Evolutionary conservation across 2,113 vertebrate species (phyloP), one percentile per base, ranked within the genome.

Genomic region (Petrocephalus microphthalmus): DNA sequence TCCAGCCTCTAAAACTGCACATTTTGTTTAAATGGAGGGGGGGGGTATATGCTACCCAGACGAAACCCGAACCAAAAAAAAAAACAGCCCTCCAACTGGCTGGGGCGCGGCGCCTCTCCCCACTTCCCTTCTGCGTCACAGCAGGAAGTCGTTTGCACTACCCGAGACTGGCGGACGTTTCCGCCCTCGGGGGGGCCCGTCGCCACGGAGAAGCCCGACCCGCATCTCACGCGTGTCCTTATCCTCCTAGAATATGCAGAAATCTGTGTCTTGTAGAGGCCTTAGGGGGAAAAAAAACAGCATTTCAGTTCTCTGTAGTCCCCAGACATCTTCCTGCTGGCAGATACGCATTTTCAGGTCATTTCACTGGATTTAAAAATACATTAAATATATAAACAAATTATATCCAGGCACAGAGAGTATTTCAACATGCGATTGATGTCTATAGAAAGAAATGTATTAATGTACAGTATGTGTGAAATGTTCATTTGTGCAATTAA

Each of bases 131-230:
- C 53, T 78, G 17, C 49, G 54, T 25, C 87, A n/a, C 86, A 53
- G 54, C 90, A 91, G 91, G 91, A 89, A 86, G 89, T 91, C 87
- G 88, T 92, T 92, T 93, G 92, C 91, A 93, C 92, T 91, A 91
- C 29, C 83, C n/a, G 51, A 87, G 90, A 90, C 74, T 86, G 64
- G 25, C 29, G n/a, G 81, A 11, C 37, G 5, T 85, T 90, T 54
- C 89, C 60, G 25, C 60, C 86, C 84, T 90, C 53, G 51, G 85
- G 29, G 71, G 53, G 78, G 81, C n/a, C 47, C 84, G 60, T 60
- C 47, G 47, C n/a, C 19, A 22, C 15, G 71, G 42, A 33, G 42
- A 20, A 87, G 82, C 33, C 57, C 85, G 71, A 88, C 71, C 89
- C 88, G 11, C 29, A 45, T 42, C 25, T 42, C 0, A 11, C 71